Base-by-base conservation (phyloP, 2,888 invertebrate species). In the Crocallis elinguaria region DNA sequence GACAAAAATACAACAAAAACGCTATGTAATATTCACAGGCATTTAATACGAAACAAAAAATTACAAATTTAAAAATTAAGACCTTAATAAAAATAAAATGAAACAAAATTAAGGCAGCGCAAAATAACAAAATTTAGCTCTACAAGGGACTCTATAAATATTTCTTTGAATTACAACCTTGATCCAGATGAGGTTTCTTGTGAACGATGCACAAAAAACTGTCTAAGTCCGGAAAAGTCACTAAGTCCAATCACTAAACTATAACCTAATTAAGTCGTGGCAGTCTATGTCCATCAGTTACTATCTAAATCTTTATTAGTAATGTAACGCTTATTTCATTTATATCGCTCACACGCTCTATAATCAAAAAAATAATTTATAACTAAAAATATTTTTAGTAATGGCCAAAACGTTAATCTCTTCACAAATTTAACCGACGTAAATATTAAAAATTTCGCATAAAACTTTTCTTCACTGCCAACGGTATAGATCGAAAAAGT, bases 371-470 rank as follows among this genome's bases (percentile, higher is more conserved):
- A 84, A 86, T 81, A 87, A 82, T 73, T 78, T 77, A 9, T 64
- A 84, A 88, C 83, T 75, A 77, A 87, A 84, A 90, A 84, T 86
- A 88, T 83, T 82, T 71, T 85, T 78, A 82, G 82, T 81, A 90
- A 88, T 85, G 80, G 86, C 89, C 90, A 84, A 89, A 90, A 73
- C 37, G 84, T 71, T 83, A 82, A 66, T 88, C 86, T 88, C 84
- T 86, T 82, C 69, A 84, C 79, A 88, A 89, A 84, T 86, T 77
- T 87, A 90, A 90, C 89, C 86, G 88, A 88, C 82, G 81, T 91
- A 91, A 86, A 90, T 90, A 90, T 90, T 82, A 86, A 88, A 89
- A 88, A 86, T 86, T 89, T 89, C 71, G 86, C 84, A 78, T 82
- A 29, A 88, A 85, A 84, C 82, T 85, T 86, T 82, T 77, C 71